Evolutionary conservation across 2,888 invertebrate species (phyloP), one percentile per base, ranked within the genome.

Genomic region (Panopea generosa): DNA sequence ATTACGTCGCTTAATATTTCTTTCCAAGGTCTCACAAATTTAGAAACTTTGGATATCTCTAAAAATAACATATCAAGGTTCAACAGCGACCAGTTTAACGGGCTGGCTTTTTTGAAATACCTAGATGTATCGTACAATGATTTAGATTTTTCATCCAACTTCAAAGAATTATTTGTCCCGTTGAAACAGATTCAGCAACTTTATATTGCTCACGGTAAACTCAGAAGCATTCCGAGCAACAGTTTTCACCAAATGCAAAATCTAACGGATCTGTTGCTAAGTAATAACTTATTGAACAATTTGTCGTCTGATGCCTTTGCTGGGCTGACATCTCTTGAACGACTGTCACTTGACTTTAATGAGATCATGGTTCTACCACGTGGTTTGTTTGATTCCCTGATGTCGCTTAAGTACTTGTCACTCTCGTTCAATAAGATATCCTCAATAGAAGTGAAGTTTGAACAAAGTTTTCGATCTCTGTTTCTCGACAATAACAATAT

Each of bases 341-440:
- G 26, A 2, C 50, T 79, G 3, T 14, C 18, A 1, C 47, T 79
- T 2, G 60, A 68, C 6, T 57, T 67, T 43, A 79, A 79, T 27
- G 33, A 40, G 2, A 9, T 79, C 11, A 24, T 1, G 1, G 29
- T 22, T 9, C 40, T 79, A 24, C 71, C 74, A 26, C n/a, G 24
- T 20, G 53, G 59, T 22, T 47, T 79, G 6, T 60, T 79, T 40
- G 22, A 26, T 20, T 59, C 71, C n/a, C 45, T 71, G 27, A 45
- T 59, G 9, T 47, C 33, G 27, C 24, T 78, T 9, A 45, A 62
- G 49, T 50, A 68, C 33, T 11, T 79, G 18, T 63, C 74, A 0
- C 24, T 79, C 16, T 60, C 71, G 6, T 40, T 49, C 47, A 79
- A 79, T 45, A n/a, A 26, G 9, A 20, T 79, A 18, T 22, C 59